Evolutionary conservation across 2,888 invertebrate species (phyloP), one percentile per base, ranked within the genome.

Genomic region (Alentia gelatinosa): DNA sequence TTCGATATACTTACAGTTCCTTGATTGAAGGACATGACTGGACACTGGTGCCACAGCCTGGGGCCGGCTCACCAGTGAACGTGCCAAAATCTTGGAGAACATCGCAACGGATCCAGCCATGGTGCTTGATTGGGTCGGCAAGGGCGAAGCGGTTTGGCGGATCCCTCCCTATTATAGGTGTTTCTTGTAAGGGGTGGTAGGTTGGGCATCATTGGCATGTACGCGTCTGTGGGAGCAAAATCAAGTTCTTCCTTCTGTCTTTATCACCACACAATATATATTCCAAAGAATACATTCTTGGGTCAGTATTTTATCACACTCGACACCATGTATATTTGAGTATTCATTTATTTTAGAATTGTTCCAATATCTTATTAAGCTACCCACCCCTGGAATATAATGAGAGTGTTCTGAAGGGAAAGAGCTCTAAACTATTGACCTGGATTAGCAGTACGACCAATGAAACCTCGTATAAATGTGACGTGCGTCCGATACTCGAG

Each of bases 1-100:
- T n/a, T 1, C 3, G 56, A 3, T 63, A 74, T 92, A 95, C 95
- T 95, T 92, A 95, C 95, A 95, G 50, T 95, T 92, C 93, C 95
- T 94, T 91, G 93, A 93, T 79, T 95, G 94, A 3, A 93, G 89
- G 63, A 92, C 92, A 91, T 90, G 93, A 7, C 94, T 90, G 23
- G 93, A 90, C n/a, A 93, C 94, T 63, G 95, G 95, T 50, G 94
- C 94, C n/a, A 92, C 92, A 40, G 94, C 93, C 91, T 94, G 94
- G 42, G 94, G 94, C 56, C 94, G 91, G 89, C 92, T 93, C 89
- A 92, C 91, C 89, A 94, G 93, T 47, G 94, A 91, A 50, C 94
- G 94, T 91, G 93, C 92, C 88, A 95, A 90, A 93, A 94, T 92
- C 92, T 94, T 94, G 15, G 94, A 93, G 90, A 94, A 92, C 90